Evolutionary conservation across 2,797 vertebrate genomes (phyloP), one percentile per base, ranked within the genome.

Genomic region (Tolypeutes matacus): DNA sequence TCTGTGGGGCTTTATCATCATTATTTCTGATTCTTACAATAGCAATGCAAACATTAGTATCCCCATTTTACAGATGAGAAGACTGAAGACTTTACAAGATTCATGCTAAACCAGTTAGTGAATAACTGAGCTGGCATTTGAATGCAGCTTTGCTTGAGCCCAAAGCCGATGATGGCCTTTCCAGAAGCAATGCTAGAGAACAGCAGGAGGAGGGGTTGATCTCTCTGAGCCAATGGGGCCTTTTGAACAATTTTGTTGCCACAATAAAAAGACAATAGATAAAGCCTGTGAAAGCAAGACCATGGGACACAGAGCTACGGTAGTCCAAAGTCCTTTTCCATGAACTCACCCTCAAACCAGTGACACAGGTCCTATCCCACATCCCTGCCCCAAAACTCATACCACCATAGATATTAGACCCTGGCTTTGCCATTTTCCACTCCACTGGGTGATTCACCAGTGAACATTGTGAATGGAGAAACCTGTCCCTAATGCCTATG

Each of bases 161-260:
- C 51, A 60, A 80, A 56, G 5, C 25, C 3, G 36, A 34, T 53
- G 36, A 34, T 53, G 53, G 46, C 29, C 20, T 83, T 84, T 84
- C 42, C 70, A 65, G n/a, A 89, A 77, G 94, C 36, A 96, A 42
- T 69, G 17, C 7, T 64, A 58, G 88, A 58, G 14, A 60, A 64
- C 9, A 53, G 5, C 25, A 56, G 31, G 49, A 60, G 65, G 53
- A 56, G 49, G 2, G 25, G 7, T 39, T 42, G 3, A 4, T 29
- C 21, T 86, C 77, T 86, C 23, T 29, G 34, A 53, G 14, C 7
- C 34, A 36, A 10, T 72, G 49, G 31, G 46, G 69, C 69, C 62
- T 86, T 88, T 36, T 13, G n/a, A 34, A 31, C 78, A 36, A 60
- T 84, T 84, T 62, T 49, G 11, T 75, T 84, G 77, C 60, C 51